Conservation (phyloP, 2,113 vertebrate genomes). For the Leptobrachium ailaonicum region DNA sequence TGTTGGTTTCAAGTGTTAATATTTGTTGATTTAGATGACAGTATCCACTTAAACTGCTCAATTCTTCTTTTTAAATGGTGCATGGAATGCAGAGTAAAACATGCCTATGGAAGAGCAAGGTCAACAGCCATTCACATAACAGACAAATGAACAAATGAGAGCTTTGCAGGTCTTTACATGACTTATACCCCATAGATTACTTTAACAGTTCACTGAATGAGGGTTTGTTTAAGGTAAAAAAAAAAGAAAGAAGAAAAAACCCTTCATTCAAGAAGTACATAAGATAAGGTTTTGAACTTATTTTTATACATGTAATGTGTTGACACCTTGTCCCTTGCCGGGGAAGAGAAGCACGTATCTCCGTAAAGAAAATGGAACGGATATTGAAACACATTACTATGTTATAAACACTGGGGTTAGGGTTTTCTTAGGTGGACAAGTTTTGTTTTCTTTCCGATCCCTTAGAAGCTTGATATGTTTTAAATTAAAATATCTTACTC, state of each 20-base stretch:
- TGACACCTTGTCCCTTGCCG: neutral
- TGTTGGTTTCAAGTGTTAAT: slow-evolving; percentile 37
- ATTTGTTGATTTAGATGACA: slow-evolving; percentile 44
- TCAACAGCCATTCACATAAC: slow-evolving; percentile 46
- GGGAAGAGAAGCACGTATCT: neutral
- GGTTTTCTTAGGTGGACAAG: slow-evolving; percentile 63
- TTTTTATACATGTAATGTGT: slow-evolving; percentile 11
- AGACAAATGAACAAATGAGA: slow-evolving; percentile 42
- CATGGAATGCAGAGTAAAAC: slow-evolving; percentile 41
- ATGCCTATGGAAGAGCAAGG: slow-evolving; percentile 40
- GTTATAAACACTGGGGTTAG: slow-evolving; percentile 54
- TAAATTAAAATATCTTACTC: slow-evolving; percentile 83
- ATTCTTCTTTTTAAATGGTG: slow-evolving; percentile 44
- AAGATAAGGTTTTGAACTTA: slow-evolving; percentile 6
- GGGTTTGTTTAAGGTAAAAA: slow-evolving; percentile 29
- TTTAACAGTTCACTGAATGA: slow-evolving; percentile 28
- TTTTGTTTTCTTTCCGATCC: slow-evolving; percentile 59
- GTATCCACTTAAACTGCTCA: slow-evolving; percentile 40
- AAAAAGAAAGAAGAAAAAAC: slow-evolving; percentile 2
- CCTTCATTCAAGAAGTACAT: slow-evolving; percentile 1
- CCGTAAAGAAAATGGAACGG: slow-evolving; percentile 21
- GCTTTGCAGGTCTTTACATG: slow-evolving; percentile 44
- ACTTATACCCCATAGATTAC: slow-evolving; percentile 40
- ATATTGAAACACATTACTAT: slow-evolving; percentile 30
- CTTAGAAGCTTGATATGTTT: slow-evolving; percentile 70